These are phyloP conservation scores for Ctena decussata DNA, from an alignment of 2,888 invertebrate genomes.

Conservation along the genomic window DNA sequence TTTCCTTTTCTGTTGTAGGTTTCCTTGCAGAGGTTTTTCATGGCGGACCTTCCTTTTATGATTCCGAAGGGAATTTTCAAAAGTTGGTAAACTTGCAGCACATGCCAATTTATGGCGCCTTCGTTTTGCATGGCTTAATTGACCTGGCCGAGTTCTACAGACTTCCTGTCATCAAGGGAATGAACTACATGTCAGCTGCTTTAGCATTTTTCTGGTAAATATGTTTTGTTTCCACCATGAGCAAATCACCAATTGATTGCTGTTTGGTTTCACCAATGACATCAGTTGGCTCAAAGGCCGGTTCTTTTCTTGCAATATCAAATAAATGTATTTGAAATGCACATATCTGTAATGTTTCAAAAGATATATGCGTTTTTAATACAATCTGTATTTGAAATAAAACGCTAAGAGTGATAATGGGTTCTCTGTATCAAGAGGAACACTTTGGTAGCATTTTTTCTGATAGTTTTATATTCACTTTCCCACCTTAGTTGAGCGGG, in stretches of 20 bases:
- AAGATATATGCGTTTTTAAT: neutral
- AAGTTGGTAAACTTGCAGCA: conserved; percentile 62
- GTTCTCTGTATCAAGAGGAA: no score
- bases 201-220: conserved; percentile 53
- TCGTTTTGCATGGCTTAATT: conserved; percentile 56
- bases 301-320: neutral
- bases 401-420: no score
- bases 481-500: no score
- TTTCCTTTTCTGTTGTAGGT: conserved; percentile 43
- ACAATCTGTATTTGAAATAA: no score
- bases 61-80: conserved; percentile 60
- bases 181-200: conserved; percentile 45
- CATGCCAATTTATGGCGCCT: conserved; percentile 67
- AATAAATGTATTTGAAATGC: neutral
- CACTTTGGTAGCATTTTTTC: no score
- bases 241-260: no score
- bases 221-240: conserved; percentile 13
- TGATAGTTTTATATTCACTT: no score
- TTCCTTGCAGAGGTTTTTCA: conserved; percentile 67
- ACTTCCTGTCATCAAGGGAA: conserved; percentile 45
- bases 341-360: neutral
- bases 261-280: neutral
- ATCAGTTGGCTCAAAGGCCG: neutral
- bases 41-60: conserved; percentile 49
- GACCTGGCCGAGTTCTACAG: conserved; percentile 57